Evolutionary conservation across 2,797 vertebrate genomes (phyloP).

Genomic region (Alfaro cultratus): DNA sequence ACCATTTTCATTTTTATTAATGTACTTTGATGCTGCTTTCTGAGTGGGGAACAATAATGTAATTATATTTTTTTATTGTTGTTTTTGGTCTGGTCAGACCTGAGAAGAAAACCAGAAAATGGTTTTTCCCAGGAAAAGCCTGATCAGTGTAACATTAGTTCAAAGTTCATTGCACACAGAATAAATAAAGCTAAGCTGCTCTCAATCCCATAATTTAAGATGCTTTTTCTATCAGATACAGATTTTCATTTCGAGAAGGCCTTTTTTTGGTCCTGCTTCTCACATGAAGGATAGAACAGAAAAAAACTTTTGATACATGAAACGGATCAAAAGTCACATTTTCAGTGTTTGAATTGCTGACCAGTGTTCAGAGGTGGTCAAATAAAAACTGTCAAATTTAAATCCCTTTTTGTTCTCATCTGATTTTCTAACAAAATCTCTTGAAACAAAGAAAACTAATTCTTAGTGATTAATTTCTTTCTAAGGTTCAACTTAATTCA

Average conservation of each 20-base stretch:
- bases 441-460: background rate
- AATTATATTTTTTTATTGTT: background rate
- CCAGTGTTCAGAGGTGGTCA: background rate
- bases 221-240: background rate
- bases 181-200: background rate
- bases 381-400: background rate
- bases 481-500: background rate
- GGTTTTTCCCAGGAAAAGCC: too few relatives aligned
- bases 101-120: too few relatives aligned
- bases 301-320: background rate
- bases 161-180: too few relatives aligned
- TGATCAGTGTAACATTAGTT: too few relatives aligned
- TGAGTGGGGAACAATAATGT: background rate
- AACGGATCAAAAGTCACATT: background rate
- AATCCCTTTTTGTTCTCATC: background rate
- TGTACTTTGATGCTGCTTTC: background rate
- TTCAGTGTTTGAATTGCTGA: background rate
- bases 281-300: background rate
- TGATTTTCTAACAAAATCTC: background rate
- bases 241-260: background rate
- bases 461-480: background rate
- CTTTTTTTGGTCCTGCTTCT: background rate
- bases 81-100: too few relatives aligned
- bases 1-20: background rate
- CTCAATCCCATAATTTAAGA: background rate